Conservation (phyloP, 2,888 invertebrate species). For the Agapostemon virescens region DNA sequence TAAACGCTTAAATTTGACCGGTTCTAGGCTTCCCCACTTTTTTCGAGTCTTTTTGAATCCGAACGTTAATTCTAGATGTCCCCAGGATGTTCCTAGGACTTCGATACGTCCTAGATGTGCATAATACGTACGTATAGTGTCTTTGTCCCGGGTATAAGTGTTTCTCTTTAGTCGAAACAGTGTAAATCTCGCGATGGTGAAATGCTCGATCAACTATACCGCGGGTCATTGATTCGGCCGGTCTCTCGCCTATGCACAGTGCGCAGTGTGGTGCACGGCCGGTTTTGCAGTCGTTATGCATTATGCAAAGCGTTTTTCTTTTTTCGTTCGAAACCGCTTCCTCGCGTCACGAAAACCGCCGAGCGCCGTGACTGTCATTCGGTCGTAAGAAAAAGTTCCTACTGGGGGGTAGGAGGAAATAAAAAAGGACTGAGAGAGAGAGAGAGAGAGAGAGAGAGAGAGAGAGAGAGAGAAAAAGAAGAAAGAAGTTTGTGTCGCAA, state of each 20-base stretch:
- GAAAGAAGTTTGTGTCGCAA: constrained; percentile 19
- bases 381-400: constrained; percentile 16
- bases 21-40: too few species aligned
- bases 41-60: too few species aligned
- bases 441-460: too few species aligned
- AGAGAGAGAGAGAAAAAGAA: too few species aligned
- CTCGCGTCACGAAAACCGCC: constrained; percentile 29
- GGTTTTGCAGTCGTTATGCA: constrained; percentile 56
- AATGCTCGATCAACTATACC: constrained; percentile 64
- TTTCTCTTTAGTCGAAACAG: constrained; percentile 53
- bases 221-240: constrained; percentile 68
- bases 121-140: too few species aligned
- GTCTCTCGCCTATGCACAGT: constrained; percentile 47
- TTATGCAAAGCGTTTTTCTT: constrained; percentile 63
- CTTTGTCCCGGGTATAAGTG: constrained; percentile 38
- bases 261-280: constrained; percentile 40
- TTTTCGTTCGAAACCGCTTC: too few species aligned
- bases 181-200: constrained; percentile 58
- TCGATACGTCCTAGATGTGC: too few species aligned
- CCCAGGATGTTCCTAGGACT: too few species aligned
- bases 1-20: too few species aligned
- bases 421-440: too few species aligned
- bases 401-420: too few species aligned
- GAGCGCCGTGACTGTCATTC: constrained; percentile 35
- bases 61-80: too few species aligned